These are phyloP conservation scores for Capitulum mitella DNA, from an alignment of 2,888 invertebrate species.

Conservation along the genomic window DNA sequence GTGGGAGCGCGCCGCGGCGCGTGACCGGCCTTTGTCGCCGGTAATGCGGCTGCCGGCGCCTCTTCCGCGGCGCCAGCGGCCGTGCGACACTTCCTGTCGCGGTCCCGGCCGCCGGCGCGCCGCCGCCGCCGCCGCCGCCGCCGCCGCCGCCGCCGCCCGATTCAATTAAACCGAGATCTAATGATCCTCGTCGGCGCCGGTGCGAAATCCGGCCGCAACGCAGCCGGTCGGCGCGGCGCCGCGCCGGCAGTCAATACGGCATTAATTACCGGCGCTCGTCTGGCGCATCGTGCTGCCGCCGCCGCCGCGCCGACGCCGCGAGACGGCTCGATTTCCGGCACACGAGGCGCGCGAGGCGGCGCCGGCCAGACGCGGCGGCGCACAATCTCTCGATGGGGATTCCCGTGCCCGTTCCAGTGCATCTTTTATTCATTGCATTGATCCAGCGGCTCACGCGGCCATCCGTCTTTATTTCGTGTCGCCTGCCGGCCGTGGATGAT, in stretches of 20 bases:
- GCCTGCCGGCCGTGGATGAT: not conserved
- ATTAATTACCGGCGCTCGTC: not conserved
- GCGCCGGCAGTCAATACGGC: not conserved
- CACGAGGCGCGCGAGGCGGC: not conserved
- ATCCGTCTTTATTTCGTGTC: conserved; percentile 12
- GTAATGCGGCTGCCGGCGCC: not conserved
- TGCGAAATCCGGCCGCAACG: not conserved
- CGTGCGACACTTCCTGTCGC: too few species aligned
- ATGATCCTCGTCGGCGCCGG: not conserved
- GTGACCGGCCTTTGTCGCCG: conserved; percentile 4
- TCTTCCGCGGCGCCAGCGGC: not conserved
- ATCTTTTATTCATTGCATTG: conserved; percentile 22
- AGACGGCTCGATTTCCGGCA: not conserved
- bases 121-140: not conserved
- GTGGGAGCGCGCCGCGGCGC: not conserved
- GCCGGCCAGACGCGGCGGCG: not conserved
- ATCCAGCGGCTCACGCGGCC: not conserved
- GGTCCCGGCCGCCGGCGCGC: not conserved
- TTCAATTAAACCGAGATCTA: not conserved
- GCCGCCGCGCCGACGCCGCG: not conserved
- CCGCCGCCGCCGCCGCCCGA: not conserved
- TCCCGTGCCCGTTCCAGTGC: not conserved
- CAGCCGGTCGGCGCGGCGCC: not conserved
- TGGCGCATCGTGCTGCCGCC: too few species aligned
- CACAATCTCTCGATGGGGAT: too few species aligned